Evolutionary conservation across 2,113 vertebrate species (phyloP), one percentile per base, ranked within the genome.

Genomic region (Taurulus bubalis): DNA sequence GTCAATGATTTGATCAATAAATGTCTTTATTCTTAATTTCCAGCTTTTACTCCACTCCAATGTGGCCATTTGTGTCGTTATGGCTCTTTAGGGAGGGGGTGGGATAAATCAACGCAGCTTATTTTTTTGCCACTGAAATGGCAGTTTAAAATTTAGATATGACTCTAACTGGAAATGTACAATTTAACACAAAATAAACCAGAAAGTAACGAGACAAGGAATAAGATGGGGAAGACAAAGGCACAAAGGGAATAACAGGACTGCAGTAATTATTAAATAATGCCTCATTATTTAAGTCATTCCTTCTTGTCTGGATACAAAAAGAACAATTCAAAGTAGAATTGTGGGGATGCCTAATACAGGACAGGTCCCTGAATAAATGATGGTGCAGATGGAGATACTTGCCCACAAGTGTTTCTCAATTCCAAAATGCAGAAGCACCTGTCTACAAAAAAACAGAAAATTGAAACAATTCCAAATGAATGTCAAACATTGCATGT

Each of bases 1-100:
- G 75, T 87, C 75, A 68, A 77, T 84, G 58, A 75, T 58, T 77
- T 66, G 69, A 85, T 91, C 88, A 87, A 92, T 91, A 85, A 12
- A 71, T 8, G 78, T 58, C 55, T 83, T 82, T 32, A 45, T 83
- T 81, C 68, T 70, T 80, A 24, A 82, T 90, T 90, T 80, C 71
- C 71, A 24, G 72, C 72, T 75, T 72, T 64, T 45, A 62, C n/a
- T 75, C 30, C 12, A 22, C 3, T 22, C 55, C 68, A 70, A 10
- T 3, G 47, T 58, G 49, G n/a, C 47, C 64, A 26, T 87, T 85
- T 77, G 74, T 71, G 38, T 66, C 32, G 0, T 63, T 49, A 67
- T 62, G 51, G 74, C 26, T 69, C 47, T 30, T 65, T 15, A 26
- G 64, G 49, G 71, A 38, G 7, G 9, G 0, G 7, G 30, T 0